These are phyloP conservation scores for Uloborus diversus DNA, from an alignment of 1,140 invertebrate genomes.

Conservation along the genomic window DNA sequence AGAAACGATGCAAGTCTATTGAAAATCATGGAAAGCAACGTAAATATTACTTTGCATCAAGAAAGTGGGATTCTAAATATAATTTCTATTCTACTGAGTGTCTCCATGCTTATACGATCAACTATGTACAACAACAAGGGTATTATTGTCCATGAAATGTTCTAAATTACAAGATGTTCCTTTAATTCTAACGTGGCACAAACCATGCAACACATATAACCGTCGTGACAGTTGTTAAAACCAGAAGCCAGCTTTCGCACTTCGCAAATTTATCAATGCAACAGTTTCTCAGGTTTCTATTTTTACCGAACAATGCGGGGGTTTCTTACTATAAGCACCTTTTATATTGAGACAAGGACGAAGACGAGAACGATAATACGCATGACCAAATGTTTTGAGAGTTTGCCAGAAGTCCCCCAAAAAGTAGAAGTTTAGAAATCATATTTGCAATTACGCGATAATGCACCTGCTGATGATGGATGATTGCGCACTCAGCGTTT, in stretches of 20 bases:
- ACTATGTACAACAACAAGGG: slow-evolving; percentile 47
- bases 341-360: slow-evolving; percentile 36
- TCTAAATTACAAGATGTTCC: slow-evolving; percentile 40
- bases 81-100: slow-evolving; percentile 22
- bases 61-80: slow-evolving; percentile 6
- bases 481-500: slow-evolving; percentile 20
- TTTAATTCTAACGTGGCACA: slow-evolving; percentile 21
- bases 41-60: too few relatives aligned
- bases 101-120: slow-evolving; percentile 28
- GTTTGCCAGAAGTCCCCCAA: slow-evolving; percentile 51
- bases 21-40: too few relatives aligned
- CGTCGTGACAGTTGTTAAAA: slow-evolving; percentile 48
- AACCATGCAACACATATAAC: slow-evolving; percentile 49
- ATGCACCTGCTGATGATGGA: neutral
- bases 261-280: too few relatives aligned
- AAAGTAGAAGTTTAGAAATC: slow-evolving; percentile 37
- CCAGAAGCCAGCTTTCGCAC: too few relatives aligned
- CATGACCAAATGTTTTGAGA: neutral
- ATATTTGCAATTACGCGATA: slow-evolving; percentile 14
- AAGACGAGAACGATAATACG: slow-evolving; percentile 37
- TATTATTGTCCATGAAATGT: slow-evolving; percentile 14
- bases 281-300: slow-evolving; percentile 14
- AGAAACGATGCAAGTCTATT: too few relatives aligned
- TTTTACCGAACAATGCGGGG: slow-evolving; percentile 23
- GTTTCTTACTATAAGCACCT: slow-evolving; percentile 53